Conservation (phyloP, 2,797 vertebrate species). For the Lophotriccus pileatus region DNA sequence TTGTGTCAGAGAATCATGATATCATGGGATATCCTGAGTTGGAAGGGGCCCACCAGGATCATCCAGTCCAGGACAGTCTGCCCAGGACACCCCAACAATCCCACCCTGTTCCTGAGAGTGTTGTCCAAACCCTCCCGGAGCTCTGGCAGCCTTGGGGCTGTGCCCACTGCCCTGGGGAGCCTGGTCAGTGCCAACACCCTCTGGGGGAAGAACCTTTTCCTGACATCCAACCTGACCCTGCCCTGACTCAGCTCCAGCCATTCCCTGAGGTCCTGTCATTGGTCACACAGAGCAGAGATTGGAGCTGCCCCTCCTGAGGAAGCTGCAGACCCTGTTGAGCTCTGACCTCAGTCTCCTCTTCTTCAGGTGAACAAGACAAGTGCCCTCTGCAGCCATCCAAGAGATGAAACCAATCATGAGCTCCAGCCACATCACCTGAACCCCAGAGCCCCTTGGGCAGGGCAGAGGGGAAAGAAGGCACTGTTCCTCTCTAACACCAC, state of each 20-base stretch:
- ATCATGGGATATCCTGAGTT: neutral
- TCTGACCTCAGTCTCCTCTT: neutral
- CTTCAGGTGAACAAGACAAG: neutral
- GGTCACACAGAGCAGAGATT: neutral
- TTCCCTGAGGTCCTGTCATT: neutral
- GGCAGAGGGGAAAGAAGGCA: neutral
- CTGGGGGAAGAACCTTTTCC: neutral
- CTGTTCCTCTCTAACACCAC: accelerated
- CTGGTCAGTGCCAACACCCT: accelerated
- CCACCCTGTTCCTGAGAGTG: accelerated
- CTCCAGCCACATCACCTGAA: neutral
- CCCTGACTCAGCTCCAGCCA: neutral
- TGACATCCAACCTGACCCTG: accelerated
- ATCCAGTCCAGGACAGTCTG: neutral
- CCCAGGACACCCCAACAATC: neutral
- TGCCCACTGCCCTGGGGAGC: neutral
- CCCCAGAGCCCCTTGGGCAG: accelerated
- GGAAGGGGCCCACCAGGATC: neutral
- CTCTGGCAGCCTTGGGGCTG: neutral
- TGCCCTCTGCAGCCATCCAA: neutral
- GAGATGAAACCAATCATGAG: neutral
- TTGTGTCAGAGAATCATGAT: neutral
- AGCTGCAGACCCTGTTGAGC: neutral
- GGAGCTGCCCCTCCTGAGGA: neutral
- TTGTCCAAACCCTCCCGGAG: accelerated